Conservation (phyloP, 2,888 invertebrate species). For the Apeira syringaria region DNA sequence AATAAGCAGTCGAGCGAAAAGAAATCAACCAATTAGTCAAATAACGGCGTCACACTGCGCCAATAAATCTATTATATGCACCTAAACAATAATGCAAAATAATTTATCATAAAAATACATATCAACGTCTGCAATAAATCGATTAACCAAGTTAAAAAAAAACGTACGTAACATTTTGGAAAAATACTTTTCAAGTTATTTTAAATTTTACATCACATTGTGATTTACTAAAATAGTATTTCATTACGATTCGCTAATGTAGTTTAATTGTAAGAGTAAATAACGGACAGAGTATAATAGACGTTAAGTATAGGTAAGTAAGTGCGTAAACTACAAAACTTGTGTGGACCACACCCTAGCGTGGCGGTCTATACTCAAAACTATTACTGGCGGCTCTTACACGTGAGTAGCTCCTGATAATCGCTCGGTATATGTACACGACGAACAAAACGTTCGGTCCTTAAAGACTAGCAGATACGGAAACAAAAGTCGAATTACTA, state of each 20-base stretch:
- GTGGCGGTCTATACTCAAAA: slow-evolving; percentile 42
- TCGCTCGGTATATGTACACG: slow-evolving; percentile 39
- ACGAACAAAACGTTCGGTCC: slow-evolving; percentile 67
- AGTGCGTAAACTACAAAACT: slow-evolving; percentile 21
- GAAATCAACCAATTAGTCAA: slow-evolving; percentile 43
- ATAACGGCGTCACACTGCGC: slow-evolving; percentile 42
- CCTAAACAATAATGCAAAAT: slow-evolving; percentile 65
- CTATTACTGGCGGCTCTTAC: slow-evolving; percentile 41
- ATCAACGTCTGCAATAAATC: slow-evolving; percentile 58
- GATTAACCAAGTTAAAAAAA: slow-evolving; percentile 69
- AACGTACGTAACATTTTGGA: slow-evolving; percentile 70
- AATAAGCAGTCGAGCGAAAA: slow-evolving; percentile 52
- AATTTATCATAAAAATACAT: slow-evolving; percentile 66
- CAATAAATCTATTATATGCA: slow-evolving; percentile 46
- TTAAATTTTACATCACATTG: slow-evolving; percentile 80
- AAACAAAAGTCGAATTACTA: slow-evolving; percentile 64
- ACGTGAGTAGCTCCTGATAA: slow-evolving; percentile 41
- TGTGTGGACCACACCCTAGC: slow-evolving; percentile 17
- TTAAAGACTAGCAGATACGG: slow-evolving; percentile 76
- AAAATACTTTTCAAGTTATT: slow-evolving; percentile 80
- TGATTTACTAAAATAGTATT: slow-evolving; percentile 68
- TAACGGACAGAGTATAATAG: slow-evolving; percentile 39
- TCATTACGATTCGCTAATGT: slow-evolving; percentile 54
- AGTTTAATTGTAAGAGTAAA: slow-evolving; percentile 44
- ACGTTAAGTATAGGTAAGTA: slow-evolving; percentile 22